Evolutionary conservation across 2,888 invertebrate species (phyloP), one percentile per base, ranked within the genome.

Genomic region (Elaeidobius kamerunicus): DNA sequence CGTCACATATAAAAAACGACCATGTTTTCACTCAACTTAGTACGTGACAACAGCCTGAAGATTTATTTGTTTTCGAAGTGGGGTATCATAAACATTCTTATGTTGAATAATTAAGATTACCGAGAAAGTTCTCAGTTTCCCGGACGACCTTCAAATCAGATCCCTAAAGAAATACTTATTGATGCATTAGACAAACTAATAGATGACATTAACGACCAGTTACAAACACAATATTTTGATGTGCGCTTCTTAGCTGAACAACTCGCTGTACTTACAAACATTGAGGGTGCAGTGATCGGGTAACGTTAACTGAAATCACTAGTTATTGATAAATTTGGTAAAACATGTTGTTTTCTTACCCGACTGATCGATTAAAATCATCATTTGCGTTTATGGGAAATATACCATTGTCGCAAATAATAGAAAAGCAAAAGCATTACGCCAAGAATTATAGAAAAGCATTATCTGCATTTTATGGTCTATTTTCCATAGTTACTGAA

Each of bases 1-100:
- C n/a, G n/a, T n/a, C 56, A 40, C 48, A 44, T 18, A 49, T 23
- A 35, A 59, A 60, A 49, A 28, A 61, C 61, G 58, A 60, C 43
- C 41, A 59, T 60, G 60, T 62, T 61, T 61, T 57, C 40, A 59
- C 56, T 12, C 2, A 61, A 60, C 36, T 60, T 54, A 56, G 60
- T 44, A 64, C 56, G 60, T 61, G 62, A 55, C 38, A 62, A 63
- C 52, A 42, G 19, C 61, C 62, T 32, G 58, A 52, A 44, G 59
- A 65, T 60, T 59, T 62, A 59, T 63, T 65, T 61, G 58, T 59
- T 41, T 60, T 61, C 4, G 60, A 62, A 64, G 60, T 62, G 54
- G 63, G 59, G 54, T 62, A 62, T 59, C 62, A 63, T 28, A 59
- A 53, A 59, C 35, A 47, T 55, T 60, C 52, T 52, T 63, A 40